Evolutionary conservation across 2,797 vertebrate species (phyloP), one percentile per base, ranked within the genome.

Genomic region (Anabacerthia variegaticeps): DNA sequence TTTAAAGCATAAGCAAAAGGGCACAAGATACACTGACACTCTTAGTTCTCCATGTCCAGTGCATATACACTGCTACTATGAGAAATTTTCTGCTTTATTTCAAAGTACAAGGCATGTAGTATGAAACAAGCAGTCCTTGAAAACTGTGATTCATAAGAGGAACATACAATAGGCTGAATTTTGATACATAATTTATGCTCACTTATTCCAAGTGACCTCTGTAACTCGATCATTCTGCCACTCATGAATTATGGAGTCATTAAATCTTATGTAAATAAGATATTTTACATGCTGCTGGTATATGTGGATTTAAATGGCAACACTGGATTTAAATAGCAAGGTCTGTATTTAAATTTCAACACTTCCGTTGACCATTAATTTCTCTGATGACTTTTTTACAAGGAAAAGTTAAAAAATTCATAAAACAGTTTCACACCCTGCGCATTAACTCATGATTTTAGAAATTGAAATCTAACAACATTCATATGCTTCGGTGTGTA

Each of bases 141-240:
- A 95, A 92, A 78, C 46, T 36, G 4, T 90, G 5, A 66, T 86
- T 68, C 37, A 23, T 73, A 92, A 92, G 37, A 20, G 92, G 49
- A 89, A 73, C 16, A 73, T 84, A 92, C 12, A 93, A 75, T 51
- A 84, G 27, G 4, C 21, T 92, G 87, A 86, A 75, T 94, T 97
- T 92, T 92, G 58, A 54, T 80, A 92, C 10, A 39, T 80, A 85
- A 94, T 92, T 94, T 94, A 83, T 96, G 44, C 68, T 89, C 56
- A 55, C 32, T 74, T 84, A 59, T 92, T 95, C 84, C 71, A 67
- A 94, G 73, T 91, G 4, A 58, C 52, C 79, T 95, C 94, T 85
- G 56, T 73, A 82, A 71, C 59, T 92, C 66, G 56, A 52, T 88
- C 74, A 72, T 95, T 96, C 71, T 88, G 23, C 55, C 22, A 93